phyloP scores from a whole-genome alignment of 2,888 invertebrate genomes.

The Anthophora plumipes region DNA sequence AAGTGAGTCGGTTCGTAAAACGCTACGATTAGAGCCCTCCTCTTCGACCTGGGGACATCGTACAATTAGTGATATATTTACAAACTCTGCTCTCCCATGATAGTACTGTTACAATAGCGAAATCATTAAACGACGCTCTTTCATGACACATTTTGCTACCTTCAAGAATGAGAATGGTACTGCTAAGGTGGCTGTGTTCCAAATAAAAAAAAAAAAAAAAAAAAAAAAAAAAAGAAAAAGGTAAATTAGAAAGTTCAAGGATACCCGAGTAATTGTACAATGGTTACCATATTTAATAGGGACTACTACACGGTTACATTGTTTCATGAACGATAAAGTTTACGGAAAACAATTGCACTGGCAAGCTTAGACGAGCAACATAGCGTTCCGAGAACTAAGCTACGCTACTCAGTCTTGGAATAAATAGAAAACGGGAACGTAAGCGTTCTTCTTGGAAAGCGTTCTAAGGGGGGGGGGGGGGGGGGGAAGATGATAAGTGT shows the following conservation, averaged over 20 bases:
- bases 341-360: conserved; percentile 23
- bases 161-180: conserved; percentile 1
- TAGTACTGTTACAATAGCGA: conserved; percentile 51
- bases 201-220: neutral
- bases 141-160: conserved; percentile 40
- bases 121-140: conserved; percentile 32
- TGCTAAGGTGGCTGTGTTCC: conserved; percentile 36
- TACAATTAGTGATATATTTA: conserved; percentile 56
- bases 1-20: conserved; percentile 44
- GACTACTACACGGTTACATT: neutral
- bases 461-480: neutral
- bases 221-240: no score
- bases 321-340: conserved; percentile 6
- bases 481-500: no score
- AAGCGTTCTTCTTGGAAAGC: neutral
- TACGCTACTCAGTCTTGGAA: conserved; percentile 37
- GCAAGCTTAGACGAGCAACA: conserved; percentile 14
- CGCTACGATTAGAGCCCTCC: conserved; percentile 60
- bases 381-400: neutral
- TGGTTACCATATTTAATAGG: neutral
- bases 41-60: conserved; percentile 60
- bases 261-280: neutral
- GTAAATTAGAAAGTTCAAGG: no score
- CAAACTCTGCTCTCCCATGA: conserved; percentile 58
- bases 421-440: conserved; percentile 13